A percentile compares a stretch with the other conserved stretches of the same genome.
These are phyloP conservation scores for Geodia barretti DNA, from an alignment of 37 sponge, comb jelly and placozoan species.

Conservation along the genomic window DNA sequence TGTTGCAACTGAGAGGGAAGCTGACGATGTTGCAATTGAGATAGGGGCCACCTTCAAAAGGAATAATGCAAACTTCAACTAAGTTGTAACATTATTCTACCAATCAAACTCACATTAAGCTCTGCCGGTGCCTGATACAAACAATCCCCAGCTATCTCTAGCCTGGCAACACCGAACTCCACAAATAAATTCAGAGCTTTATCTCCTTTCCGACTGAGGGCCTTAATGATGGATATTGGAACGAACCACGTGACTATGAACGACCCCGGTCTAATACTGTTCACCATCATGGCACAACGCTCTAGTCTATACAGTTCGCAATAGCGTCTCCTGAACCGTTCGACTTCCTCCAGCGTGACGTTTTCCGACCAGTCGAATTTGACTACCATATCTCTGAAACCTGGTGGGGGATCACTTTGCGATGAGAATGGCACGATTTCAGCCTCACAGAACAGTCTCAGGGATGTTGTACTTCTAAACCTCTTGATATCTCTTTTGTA, in stretches of 20 bases:
- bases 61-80: too few relatives aligned
- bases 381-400: not conserved
- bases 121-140: not conserved
- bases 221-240: not conserved
- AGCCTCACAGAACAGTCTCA: not conserved
- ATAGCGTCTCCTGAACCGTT: not conserved
- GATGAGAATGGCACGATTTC: not conserved
- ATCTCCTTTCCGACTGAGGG: not conserved
- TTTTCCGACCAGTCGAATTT: not conserved
- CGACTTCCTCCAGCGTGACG: not conserved
- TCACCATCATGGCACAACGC: not conserved
- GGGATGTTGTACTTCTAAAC: not conserved
- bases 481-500: not conserved
- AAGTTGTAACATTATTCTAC: too few relatives aligned
- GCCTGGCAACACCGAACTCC: not conserved
- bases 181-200: not conserved
- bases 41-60: too few relatives aligned
- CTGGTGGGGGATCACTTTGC: not conserved
- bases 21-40: too few relatives aligned
- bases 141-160: not conserved
- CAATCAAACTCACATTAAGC: not conserved
- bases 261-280: not conserved
- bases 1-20: too few relatives aligned
- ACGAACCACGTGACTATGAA: constrained; percentile 5
- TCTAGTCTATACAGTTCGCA: not conserved